These are phyloP conservation scores for Setophaga petechia DNA, from an alignment of 2,113 vertebrate genomes.

Conservation along the genomic window DNA sequence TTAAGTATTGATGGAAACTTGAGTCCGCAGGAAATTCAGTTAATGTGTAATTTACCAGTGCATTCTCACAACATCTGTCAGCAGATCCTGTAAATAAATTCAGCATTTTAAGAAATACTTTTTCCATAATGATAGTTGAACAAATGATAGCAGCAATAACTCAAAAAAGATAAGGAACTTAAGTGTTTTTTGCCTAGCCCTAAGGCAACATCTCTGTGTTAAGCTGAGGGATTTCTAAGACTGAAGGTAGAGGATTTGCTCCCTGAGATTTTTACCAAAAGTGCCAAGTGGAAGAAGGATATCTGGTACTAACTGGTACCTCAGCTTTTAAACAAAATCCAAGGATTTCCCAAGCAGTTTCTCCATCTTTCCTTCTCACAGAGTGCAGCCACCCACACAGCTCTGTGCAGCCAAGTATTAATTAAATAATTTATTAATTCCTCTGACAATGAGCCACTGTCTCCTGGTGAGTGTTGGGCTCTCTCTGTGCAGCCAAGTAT, in stretches of 20 bases:
- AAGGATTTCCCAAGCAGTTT: not conserved
- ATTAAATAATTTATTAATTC: no score
- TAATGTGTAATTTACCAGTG: not conserved
- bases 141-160: not conserved
- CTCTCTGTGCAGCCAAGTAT: not conserved
- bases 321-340: not conserved
- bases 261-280: not conserved
- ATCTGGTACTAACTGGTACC: not conserved
- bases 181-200: not conserved
- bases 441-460: not conserved
- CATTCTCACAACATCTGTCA: not conserved
- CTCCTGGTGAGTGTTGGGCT: fast-evolving
- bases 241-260: not conserved
- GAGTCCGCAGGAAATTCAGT: not conserved
- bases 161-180: not conserved
- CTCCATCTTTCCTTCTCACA: not conserved
- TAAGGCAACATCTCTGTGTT: not conserved
- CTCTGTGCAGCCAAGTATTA: not conserved
- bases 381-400: fast-evolving
- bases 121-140: not conserved
- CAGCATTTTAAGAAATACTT: not conserved
- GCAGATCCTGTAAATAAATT: not conserved
- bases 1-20: not conserved
- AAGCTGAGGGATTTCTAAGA: not conserved
- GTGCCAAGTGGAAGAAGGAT: not conserved